Conservation (phyloP, 2,888 invertebrate genomes). For the Branchipolynoe longqiensis region DNA sequence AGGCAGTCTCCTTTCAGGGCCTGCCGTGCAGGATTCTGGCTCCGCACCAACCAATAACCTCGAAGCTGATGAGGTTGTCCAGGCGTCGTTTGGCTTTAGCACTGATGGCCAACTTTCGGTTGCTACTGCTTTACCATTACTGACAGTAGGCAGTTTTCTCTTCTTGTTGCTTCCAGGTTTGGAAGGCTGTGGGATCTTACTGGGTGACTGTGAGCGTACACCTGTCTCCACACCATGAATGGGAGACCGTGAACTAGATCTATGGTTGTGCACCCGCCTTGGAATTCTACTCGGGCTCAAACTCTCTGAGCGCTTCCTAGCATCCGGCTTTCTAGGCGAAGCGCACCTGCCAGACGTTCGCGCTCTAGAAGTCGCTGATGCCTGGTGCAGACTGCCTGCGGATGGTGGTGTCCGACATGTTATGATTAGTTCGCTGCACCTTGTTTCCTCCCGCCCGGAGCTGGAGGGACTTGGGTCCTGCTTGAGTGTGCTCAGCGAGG, state of each 20-base stretch:
- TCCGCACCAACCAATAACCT: no score
- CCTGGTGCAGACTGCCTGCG: no score
- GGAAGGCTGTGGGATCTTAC: constrained; percentile 18
- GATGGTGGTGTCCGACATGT: background rate
- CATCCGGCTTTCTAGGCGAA: background rate
- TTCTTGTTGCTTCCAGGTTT: constrained; percentile 26
- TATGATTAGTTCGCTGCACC: no score
- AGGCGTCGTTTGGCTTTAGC: background rate
- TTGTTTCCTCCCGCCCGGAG: constrained; percentile 10
- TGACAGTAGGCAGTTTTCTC: background rate
- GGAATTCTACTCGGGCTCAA: constrained; percentile 31
- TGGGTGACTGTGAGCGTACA: constrained; percentile 31
- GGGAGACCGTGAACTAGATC: background rate
- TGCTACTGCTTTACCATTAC: background rate
- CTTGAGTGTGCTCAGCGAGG: constrained; percentile 45
- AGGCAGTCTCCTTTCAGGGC: constrained; percentile 11
- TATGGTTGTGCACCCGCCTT: background rate
- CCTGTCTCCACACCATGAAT: background rate
- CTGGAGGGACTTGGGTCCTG: constrained; percentile 5
- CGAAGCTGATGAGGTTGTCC: constrained; percentile 1
- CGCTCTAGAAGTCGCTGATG: no score
- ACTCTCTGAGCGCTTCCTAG: background rate
- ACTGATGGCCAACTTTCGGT: background rate
- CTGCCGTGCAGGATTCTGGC: background rate
- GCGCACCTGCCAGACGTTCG: no score